Conservation (phyloP, 1,140 invertebrate species). For the Lethrus apterus region DNA sequence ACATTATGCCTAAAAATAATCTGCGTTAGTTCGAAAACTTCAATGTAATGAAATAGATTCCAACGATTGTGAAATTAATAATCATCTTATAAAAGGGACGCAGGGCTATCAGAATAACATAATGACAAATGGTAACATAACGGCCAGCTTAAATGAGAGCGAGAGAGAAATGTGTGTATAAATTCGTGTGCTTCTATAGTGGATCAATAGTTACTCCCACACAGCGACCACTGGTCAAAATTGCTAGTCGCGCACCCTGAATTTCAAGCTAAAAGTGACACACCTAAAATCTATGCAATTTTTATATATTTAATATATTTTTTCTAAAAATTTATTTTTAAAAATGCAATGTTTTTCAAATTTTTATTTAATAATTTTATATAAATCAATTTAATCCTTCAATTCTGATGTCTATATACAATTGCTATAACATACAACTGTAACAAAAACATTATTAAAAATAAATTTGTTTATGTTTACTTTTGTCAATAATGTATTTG, state of each 20-base stretch:
- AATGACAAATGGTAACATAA: constrained; percentile 40
- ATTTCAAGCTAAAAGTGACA: constrained; percentile 37
- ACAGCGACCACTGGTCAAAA: constrained; percentile 40
- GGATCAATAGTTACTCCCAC: constrained; percentile 40
- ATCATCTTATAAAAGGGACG: constrained; percentile 37
- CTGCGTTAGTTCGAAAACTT: no score
- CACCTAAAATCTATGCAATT: constrained; percentile 23
- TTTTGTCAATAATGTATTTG: no score
- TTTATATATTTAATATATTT: constrained; percentile 7
- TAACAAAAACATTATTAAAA: no score
- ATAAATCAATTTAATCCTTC: no score
- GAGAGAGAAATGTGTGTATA: constrained; percentile 25
- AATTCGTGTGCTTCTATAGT: constrained; percentile 30
- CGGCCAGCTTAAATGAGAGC: constrained; percentile 34
- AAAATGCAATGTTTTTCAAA: constrained; percentile 4
- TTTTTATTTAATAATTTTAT: no score
- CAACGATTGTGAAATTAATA: constrained; percentile 36
- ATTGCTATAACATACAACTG: no score
- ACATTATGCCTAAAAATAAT: no score
- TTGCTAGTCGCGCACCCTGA: constrained; percentile 38
- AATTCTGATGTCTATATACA: no score
- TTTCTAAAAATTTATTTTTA: not conserved
- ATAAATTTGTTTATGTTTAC: no score
- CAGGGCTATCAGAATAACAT: constrained; percentile 37
- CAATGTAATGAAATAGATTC: no score